Conservation (phyloP, 2,888 invertebrate genomes). For the Stenurella melanura region DNA sequence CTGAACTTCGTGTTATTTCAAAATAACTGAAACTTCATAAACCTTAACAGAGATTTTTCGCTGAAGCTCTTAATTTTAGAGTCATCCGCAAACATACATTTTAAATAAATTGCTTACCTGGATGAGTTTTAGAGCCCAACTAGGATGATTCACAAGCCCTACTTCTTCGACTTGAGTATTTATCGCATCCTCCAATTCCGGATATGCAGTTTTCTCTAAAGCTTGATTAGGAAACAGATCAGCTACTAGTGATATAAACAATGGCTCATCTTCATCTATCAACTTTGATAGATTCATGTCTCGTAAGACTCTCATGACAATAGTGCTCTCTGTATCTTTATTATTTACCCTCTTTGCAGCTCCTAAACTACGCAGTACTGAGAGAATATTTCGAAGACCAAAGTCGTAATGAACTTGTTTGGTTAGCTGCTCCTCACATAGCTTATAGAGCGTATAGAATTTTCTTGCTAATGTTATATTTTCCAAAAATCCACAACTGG, state of each 20-base stretch:
- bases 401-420: slow-evolving; percentile 99
- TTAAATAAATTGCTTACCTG: slow-evolving; percentile 76
- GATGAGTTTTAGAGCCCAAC: slow-evolving; percentile 95
- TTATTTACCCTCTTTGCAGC: slow-evolving; percentile 93
- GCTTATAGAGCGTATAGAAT: slow-evolving; percentile 96
- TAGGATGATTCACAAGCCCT: slow-evolving; percentile 92
- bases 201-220: slow-evolving; percentile 93
- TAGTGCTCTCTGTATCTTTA: slow-evolving; percentile 95
- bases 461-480: slow-evolving; percentile 96
- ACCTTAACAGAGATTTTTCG: too few relatives aligned
- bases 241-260: slow-evolving; percentile 96
- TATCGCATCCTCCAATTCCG: slow-evolving; percentile 92
- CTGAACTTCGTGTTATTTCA: too few relatives aligned
- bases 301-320: slow-evolving; percentile 96
- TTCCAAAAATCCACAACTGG: slow-evolving; percentile 96
- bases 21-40: too few relatives aligned
- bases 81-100: too few relatives aligned
- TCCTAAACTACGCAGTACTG: slow-evolving; percentile 93
- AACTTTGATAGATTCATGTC: slow-evolving; percentile 98
- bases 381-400: slow-evolving; percentile 95
- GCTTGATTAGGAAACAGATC: slow-evolving; percentile 97
- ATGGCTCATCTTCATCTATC: slow-evolving; percentile 97
- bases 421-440: slow-evolving; percentile 97
- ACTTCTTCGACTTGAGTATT: slow-evolving; percentile 87
- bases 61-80: too few relatives aligned